Evolutionary conservation across 2,113 vertebrate species (phyloP).

Genomic region (Scopus umbretta): DNA sequence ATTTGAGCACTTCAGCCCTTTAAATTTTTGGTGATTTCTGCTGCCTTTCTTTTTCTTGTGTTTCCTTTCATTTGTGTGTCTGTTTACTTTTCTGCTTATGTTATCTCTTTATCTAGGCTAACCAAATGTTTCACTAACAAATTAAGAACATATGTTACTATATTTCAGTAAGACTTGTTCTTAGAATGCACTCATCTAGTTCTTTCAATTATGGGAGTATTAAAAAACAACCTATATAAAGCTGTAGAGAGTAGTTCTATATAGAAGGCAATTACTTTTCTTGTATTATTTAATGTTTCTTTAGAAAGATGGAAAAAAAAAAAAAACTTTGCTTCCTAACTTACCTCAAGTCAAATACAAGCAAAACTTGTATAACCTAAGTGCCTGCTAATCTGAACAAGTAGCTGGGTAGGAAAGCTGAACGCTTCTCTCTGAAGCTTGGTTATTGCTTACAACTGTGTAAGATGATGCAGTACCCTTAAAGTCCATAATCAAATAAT

Average conservation of each 20-base stretch:
- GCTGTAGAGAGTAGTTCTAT: neutral
- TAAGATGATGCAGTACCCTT: neutral
- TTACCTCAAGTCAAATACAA: neutral
- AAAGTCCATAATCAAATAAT: fast-evolving
- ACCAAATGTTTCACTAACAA: neutral
- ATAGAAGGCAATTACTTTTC: neutral
- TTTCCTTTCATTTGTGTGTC: neutral
- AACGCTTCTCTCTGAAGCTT: neutral
- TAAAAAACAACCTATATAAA: neutral
- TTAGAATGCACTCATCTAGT: neutral
- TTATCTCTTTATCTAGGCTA: neutral
- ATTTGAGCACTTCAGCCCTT: neutral
- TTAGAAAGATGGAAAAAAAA: neutral
- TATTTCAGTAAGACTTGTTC: neutral
- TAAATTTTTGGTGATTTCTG: neutral
- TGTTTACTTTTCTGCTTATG: neutral
- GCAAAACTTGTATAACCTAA: neutral
- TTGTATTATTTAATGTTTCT: neutral
- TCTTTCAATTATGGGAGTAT: neutral
- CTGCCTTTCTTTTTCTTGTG: neutral
- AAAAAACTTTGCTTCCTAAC: neutral
- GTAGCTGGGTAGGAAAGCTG: neutral
- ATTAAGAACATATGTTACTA: neutral
- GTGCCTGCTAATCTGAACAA: neutral
- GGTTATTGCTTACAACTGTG: neutral